phyloP scores from a whole-genome alignment of 2,113 vertebrate genomes.

The Psophia crepitans region DNA sequence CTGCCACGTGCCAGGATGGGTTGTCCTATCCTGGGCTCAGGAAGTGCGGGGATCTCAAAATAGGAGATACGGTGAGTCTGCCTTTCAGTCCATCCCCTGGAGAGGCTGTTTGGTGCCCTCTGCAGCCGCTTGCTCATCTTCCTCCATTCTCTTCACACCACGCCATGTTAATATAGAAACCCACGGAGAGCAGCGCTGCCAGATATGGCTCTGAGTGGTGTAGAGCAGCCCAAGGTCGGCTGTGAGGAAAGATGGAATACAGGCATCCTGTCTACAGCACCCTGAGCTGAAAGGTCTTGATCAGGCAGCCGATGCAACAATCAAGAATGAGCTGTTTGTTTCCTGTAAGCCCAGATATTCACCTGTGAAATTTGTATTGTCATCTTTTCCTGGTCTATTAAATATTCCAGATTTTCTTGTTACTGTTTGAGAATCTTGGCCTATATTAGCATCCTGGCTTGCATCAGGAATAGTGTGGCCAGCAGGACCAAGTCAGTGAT shows the following conservation, averaged over 20 bases:
- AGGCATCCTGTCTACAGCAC: background rate
- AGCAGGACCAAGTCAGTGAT: background rate
- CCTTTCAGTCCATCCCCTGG: background rate
- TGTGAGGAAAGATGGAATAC: background rate
- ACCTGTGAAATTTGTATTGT: background rate
- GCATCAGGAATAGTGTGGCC: background rate
- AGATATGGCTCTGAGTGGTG: background rate
- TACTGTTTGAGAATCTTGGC: background rate
- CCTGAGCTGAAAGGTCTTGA: background rate
- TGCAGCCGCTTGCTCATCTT: background rate
- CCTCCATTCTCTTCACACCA: rapidly evolving
- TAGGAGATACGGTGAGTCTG: slow-evolving; percentile 92
- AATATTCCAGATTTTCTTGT: background rate
- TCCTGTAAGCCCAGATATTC: background rate
- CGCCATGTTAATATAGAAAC: background rate
- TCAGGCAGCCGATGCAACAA: background rate
- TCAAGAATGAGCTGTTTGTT: background rate
- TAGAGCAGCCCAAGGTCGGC: background rate
- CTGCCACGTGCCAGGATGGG: slow-evolving; percentile 93
- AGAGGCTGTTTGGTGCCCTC: background rate
- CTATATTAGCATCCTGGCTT: background rate
- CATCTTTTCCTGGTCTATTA: background rate
- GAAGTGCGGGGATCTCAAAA: slow-evolving; percentile 93
- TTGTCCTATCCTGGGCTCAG: slow-evolving; percentile 83
- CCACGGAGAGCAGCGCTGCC: background rate